Conservation (phyloP, 2,113 vertebrate genomes). For the Indicator maculatus region DNA sequence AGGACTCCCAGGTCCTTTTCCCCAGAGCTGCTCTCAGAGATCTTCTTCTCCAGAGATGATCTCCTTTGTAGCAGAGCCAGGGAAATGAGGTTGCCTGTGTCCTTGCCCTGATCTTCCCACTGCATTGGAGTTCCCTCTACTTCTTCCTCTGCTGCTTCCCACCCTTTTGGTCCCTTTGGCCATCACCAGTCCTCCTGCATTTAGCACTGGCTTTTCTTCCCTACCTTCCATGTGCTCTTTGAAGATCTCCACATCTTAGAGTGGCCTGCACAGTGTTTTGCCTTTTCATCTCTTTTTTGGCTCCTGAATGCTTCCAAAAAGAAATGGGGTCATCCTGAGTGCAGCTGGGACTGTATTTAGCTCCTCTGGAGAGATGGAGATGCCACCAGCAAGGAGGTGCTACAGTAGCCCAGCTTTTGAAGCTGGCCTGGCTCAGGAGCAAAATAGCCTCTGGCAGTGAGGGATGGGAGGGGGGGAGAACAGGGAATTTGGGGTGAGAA, state of each 20-base stretch:
- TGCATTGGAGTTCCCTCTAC: background rate
- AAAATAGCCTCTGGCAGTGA: conserved; percentile 30
- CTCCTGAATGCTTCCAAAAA: background rate
- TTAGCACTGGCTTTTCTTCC: background rate
- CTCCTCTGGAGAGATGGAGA: background rate
- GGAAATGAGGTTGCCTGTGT: background rate
- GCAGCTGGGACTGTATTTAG: background rate
- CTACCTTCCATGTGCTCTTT: background rate
- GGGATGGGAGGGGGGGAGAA: background rate
- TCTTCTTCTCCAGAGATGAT: no score
- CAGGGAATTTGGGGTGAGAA: background rate
- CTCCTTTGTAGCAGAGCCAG: background rate
- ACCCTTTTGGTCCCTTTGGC: background rate
- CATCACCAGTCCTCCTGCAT: background rate
- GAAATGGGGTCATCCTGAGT: background rate
- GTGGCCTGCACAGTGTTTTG: background rate
- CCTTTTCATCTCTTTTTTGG: background rate
- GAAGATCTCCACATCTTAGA: background rate
- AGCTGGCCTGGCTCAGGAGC: conserved; percentile 7
- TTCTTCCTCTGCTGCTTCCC: background rate
- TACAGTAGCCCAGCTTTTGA: background rate
- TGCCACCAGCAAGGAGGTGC: background rate
- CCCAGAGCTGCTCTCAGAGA: no score
- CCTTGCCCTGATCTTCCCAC: background rate
- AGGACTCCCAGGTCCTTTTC: no score